Base-by-base conservation (phyloP, 1,140 invertebrate genomes). In the Caligus rogercresseyi region DNA sequence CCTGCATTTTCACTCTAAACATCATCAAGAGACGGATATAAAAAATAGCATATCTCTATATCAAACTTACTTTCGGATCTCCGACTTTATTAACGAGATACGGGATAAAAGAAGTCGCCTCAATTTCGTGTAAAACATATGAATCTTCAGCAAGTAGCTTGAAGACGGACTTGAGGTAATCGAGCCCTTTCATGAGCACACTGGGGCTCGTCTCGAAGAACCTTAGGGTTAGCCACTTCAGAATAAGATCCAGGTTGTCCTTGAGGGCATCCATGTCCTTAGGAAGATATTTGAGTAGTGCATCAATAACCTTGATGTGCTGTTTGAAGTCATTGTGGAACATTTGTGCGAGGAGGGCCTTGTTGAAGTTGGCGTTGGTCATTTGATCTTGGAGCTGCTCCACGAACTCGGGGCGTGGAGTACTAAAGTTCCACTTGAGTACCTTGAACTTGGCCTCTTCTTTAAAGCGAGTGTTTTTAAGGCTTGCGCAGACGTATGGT, bases 121-220 rank as follows among this genome's bases (percentile, higher is more conserved):
- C 94, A 69, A 83, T 82, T 67, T 97, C 92, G 1, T 83, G 77
- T 75, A 98, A 80, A 23, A 82, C 82, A 72, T 96, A 94, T 54
- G 86, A 81, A 61, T 82, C 79, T 52, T 85, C 81, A 19, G 84
- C 82, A 2, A 95, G 76, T 67, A 82, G 77, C 64, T 80, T 80
- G 71, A 97, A 94, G 18, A 95, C 83, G 25, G 79, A 73, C 61
- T 83, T 80, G 4, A 96, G 74, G 75, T 95, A 96, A 67, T 98
- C 93, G 56, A 98, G 74, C 53, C 87, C 89, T 78, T 92, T 93
- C 58, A 96, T 77, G 25, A 98, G 77, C 24, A 98, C 93, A 21
- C 90, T 92, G 18, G 94, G 93, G 77, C 98, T 98, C 11, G 94
- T 98, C 75, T 98, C 94, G 69, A 95, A 97, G 73, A 98, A 98